Evolutionary conservation across 2,888 invertebrate genomes (phyloP).

Genomic region (Cataglyphis altisquamis): DNA sequence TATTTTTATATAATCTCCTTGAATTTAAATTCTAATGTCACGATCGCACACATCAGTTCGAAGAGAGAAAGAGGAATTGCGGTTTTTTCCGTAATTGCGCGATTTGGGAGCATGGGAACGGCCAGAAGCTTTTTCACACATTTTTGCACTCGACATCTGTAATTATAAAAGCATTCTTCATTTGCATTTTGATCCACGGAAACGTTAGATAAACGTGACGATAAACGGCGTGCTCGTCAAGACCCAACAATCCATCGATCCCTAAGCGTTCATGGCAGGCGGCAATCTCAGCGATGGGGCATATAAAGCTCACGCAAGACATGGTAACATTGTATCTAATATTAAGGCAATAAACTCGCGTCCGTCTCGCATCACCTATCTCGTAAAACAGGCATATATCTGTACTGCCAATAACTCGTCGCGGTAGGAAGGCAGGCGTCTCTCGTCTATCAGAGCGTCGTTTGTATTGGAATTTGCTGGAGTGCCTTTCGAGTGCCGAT

Average conservation of each 20-base stretch:
- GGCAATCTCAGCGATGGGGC: conserved; percentile 25
- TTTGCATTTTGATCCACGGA: conserved; percentile 32
- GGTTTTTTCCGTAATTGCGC: neutral
- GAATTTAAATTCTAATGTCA: neutral
- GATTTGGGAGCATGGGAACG: conserved; percentile 31
- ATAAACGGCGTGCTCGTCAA: conserved; percentile 25
- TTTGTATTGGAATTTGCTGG: conserved; percentile 61
- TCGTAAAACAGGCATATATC: conserved; percentile 53
- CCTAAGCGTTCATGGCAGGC: conserved; percentile 23
- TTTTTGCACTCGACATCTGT: conserved; percentile 13
- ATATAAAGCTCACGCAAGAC: conserved; percentile 40
- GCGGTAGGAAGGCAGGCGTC: conserved; percentile 46
- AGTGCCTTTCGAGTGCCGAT: conserved; percentile 55
- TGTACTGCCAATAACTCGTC: conserved; percentile 59
- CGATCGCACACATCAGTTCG: neutral
- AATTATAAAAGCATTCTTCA: conserved; percentile 23
- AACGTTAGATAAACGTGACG: conserved; percentile 27
- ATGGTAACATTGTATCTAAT: conserved; percentile 58
- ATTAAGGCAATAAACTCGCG: conserved; percentile 62
- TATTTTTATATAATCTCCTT: neutral
- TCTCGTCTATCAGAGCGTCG: conserved; percentile 51
- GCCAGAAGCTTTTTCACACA: neutral
- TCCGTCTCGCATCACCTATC: conserved; percentile 33
- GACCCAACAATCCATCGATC: conserved; percentile 30
- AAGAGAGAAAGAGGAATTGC: neutral